Evolutionary conservation across 2,797 vertebrate genomes (phyloP), one percentile per base, ranked within the genome.

Genomic region (Echiichthys vipera): DNA sequence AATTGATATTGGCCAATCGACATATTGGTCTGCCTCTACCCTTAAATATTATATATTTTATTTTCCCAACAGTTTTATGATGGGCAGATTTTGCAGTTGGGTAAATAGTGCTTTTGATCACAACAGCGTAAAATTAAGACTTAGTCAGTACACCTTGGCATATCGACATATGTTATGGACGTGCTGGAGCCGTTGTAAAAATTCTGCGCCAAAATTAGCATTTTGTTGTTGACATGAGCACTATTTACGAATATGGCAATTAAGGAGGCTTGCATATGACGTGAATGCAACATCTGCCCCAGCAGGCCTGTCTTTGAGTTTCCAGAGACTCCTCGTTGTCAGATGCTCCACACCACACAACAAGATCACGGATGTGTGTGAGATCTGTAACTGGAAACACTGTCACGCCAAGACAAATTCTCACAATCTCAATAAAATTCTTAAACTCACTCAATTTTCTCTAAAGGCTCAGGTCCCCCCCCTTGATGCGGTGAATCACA

Each of bases 181-280:
- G 50, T 56, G 32, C 34, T 30, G 9, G 54, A 30, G 27, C 56
- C 32, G 42, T 43, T 3, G 3, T 50, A 51, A 79, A 77, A 81
- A 64, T 73, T 61, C 59, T 24, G 13, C 14, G 54, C 9, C 9
- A n/a, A 78, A 81, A 80, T 84, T 67, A 75, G 24, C 22, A 51
- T 55, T 65, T 69, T 34, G 55, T 68, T 81, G 62, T 56, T 74
- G 71, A 75, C 69, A 80, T 66, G 55, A 79, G 49, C 67, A 40
- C 43, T 80, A 62, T 88, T 87, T 90, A 87, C 64, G 29, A 83
- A 83, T 88, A 77, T 80, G 66, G 78, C 63, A 88, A 86, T 89
- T 90, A 88, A 5, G 50, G 71, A 72, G 47, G 56, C 64, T 58
- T 84, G 65, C 81, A 80, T 85, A 76, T 88, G 85, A 86, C 88